A percentile compares a stretch with the other conserved stretches of the same genome.
phyloP scores from a whole-genome alignment of 2,113 vertebrate genomes.

The Pipa parva region DNA sequence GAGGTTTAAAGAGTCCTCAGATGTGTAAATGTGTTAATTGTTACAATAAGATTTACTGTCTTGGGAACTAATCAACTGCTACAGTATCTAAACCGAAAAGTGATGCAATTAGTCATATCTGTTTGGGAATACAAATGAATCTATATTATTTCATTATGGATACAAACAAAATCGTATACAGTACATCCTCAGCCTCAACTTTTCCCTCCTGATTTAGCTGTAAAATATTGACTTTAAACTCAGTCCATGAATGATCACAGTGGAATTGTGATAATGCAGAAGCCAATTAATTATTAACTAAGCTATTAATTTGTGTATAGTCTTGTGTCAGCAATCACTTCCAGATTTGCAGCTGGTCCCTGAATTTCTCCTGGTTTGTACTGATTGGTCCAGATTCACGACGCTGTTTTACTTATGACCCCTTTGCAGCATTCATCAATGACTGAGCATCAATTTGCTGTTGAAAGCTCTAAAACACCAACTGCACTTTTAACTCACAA shows the following conservation, averaged over 20 bases:
- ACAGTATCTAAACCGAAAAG: not conserved
- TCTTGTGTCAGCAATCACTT: not conserved
- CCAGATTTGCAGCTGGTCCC: not conserved
- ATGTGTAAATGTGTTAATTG: not conserved
- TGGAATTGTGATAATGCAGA: not conserved
- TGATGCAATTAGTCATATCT: not conserved
- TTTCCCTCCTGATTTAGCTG: not conserved
- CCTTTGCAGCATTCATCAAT: not conserved
- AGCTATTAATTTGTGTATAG: not conserved
- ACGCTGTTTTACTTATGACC: not conserved
- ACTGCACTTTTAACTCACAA: not conserved
- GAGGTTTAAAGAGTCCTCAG: constrained; percentile 1
- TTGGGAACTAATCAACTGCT: not conserved
- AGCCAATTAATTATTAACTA: not conserved
- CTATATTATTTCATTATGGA: not conserved
- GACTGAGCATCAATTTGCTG: not conserved
- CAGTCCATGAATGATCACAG: not conserved
- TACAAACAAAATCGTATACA: not conserved
- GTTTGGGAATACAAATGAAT: not conserved
- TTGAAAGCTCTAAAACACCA: not conserved
- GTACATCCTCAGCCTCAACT: not conserved
- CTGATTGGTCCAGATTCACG: not conserved
- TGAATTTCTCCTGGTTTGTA: not conserved
- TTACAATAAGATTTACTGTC: not conserved
- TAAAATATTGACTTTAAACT: not conserved